Evolutionary conservation across 2,113 vertebrate species (phyloP), one percentile per base, ranked within the genome.

Genomic region (Lepisosteus osseus): DNA sequence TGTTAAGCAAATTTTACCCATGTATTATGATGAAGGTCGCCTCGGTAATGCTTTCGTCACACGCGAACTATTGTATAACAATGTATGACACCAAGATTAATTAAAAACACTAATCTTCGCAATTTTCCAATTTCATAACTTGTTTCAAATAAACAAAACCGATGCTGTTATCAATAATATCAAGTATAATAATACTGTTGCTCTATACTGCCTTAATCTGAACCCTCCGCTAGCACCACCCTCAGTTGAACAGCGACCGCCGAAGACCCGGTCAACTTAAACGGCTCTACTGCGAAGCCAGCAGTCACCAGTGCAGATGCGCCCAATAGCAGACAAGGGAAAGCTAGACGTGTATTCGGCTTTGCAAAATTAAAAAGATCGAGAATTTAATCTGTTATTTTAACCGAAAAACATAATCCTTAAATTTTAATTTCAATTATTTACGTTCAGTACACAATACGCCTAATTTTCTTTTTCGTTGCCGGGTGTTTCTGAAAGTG

Each of bases 251-350:
- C 84, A 85, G 85, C 81, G 79, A 80, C 81, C 78, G 55, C 42
- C 71, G 76, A 66, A 70, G 77, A 75, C 77, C 77, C 73, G 67
- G 72, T 68, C 72, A 72, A 69, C 62, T 57, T 72, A 29, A 29
- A 29, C 47, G 5, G 47, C 72, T 70, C 59, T 57, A 65, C 15
- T 65, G 45, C 73, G 29, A 29, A 29, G 71, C 67, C 80, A 44
- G 45, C 65, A 65, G 78, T 77, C 87, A 82, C 87, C 86, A 86
- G 74, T 66, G 43, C n/a, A 29, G 3, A 8, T 66, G 59, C 68
- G 72, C 70, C 90, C 89, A 91, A 92, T 90, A 86, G 84, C 74
- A 69, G 72, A 69, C 55, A 76, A 71, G 77, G 72, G 77, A 74
- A 57, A 72, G 80, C 85, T 84, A 86, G 82, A 63, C 75, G 83